Conservation (phyloP, 1,140 invertebrate genomes). For the Caenorhabditis inopinata region DNA sequence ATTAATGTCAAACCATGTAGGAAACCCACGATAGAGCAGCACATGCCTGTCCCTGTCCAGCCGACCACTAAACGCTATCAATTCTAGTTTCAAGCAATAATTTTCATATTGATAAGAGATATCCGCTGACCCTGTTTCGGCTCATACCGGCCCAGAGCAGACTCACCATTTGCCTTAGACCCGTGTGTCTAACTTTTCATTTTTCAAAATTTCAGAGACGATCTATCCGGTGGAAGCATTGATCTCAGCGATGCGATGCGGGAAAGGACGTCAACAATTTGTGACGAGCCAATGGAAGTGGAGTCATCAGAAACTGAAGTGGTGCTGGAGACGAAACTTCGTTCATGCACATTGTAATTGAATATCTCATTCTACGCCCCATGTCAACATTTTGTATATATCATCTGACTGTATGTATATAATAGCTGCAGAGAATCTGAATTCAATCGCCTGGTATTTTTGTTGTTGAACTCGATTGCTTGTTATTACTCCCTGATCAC, state of each 20-base stretch:
- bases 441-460: neutral
- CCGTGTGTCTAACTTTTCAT: too few relatives aligned
- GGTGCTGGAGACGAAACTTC: neutral
- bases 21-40: too few relatives aligned
- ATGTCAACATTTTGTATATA: neutral
- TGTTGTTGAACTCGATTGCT: conserved; percentile 19
- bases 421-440: neutral
- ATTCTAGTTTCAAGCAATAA: too few relatives aligned
- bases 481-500: neutral
- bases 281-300: neutral
- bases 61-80: too few relatives aligned
- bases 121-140: too few relatives aligned
- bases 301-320: neutral
- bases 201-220: too few relatives aligned
- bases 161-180: too few relatives aligned
- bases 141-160: too few relatives aligned
- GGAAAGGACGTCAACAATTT: neutral
- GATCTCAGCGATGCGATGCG: neutral
- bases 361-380: neutral
- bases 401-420: neutral
- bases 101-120: too few relatives aligned
- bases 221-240: neutral
- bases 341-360: conserved; percentile 11
- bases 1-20: too few relatives aligned
- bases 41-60: too few relatives aligned